Evolutionary conservation across 30 jellyfish, hydroid and myxozoan genomes (phyloP), one percentile per base, ranked within the genome.

Genomic region (Cassiopea andromeda): DNA sequence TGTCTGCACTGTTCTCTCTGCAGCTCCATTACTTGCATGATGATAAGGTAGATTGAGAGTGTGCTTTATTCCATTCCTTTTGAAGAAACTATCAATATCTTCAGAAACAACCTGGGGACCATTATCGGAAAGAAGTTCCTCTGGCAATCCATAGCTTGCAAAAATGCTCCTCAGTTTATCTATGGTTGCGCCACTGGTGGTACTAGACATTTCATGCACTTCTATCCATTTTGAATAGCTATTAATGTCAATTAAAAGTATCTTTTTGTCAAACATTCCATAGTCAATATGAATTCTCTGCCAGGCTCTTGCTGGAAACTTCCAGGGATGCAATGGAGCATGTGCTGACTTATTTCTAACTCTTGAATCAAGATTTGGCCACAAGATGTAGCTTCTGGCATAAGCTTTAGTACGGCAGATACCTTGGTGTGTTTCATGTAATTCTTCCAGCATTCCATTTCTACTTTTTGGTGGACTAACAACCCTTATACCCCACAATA

Each of bases 151-250:
- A 85, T 67, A 85, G 69, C 72, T 85, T 71, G 93, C 83, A 74
- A 72, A 72, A 16, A 85, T 50, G 81, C 60, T 43, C 87, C 75
- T 50, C 77, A 87, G 94, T 75, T 46, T 68, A 68, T 45, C 85
- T 17, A 77, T 87, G 85, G 91, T 85, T n/a, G 91, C 84, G 27
- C 85, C 91, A 87, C 86, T 61, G 75, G 85, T 60, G 78, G 93
- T 85, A 60, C 85, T 1, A 64, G 85, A 68, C 70, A 87, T 49
- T n/a, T 43, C 76, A 84, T 78, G 91, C 68, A 78, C 77, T 18
- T 87, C 91, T 60, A 76, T 78, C 94, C 94, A 74, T 78, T 86
- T 86, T 46, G 84, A 86, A 76, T 59, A 58, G n/a, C 78, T 54
- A 69, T 75, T 27, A 4, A 86, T 61, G 70, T 14, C 78, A 45